Conservation (phyloP, 2,888 invertebrate genomes). For the Caenorhabditis doughertyi region DNA sequence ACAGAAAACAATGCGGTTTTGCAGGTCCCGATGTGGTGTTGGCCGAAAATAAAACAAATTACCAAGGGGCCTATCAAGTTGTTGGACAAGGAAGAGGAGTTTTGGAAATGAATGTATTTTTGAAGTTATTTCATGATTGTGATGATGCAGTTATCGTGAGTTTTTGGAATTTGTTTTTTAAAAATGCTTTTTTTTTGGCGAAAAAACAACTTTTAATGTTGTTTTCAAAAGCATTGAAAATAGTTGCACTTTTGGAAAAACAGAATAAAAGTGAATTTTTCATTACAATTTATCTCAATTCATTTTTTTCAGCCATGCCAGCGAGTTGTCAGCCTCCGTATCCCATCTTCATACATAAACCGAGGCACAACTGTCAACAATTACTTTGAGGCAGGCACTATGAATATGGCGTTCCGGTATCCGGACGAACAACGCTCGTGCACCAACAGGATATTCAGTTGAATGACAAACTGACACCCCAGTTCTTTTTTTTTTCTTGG, state of each 20-base stretch:
- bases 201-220: neutral
- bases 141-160: constrained; percentile 69
- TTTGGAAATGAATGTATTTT: constrained; percentile 71
- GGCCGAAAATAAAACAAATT: constrained; percentile 71
- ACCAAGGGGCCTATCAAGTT: constrained; percentile 73
- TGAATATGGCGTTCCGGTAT: constrained; percentile 78
- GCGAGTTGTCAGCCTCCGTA: constrained; percentile 72
- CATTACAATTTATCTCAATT: no score
- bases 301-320: constrained; percentile 73
- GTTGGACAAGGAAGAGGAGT: constrained; percentile 71
- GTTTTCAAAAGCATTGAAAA: no score
- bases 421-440: constrained; percentile 75
- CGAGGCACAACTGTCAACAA: constrained; percentile 72
- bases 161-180: neutral
- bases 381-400: constrained; percentile 76
- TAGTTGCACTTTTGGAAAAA: no score
- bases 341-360: constrained; percentile 72
- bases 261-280: neutral
- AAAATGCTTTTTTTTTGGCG: no score
- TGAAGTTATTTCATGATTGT: constrained; percentile 70
- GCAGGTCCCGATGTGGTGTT: constrained; percentile 75
- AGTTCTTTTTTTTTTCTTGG: constrained; percentile 9
- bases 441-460: constrained; percentile 66
- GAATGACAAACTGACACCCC: constrained; percentile 35
- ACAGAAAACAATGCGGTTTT: constrained; percentile 15